These are phyloP conservation scores for Holocentrus rufus DNA, from an alignment of 2,797 vertebrate species.

Conservation along the genomic window DNA sequence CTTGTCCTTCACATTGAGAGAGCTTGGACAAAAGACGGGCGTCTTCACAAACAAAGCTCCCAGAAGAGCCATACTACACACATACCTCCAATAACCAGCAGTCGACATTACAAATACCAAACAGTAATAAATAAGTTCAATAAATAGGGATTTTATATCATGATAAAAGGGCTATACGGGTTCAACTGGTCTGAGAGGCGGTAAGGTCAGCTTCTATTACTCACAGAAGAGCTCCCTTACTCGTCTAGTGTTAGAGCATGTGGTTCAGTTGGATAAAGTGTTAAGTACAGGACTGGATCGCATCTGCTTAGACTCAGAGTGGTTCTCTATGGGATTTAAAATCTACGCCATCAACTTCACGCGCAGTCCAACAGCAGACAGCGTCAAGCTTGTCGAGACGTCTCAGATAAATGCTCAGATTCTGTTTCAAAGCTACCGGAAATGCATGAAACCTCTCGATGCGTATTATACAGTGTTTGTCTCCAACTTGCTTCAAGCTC, in stretches of 20 bases:
- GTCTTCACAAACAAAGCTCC: conserved; percentile 17
- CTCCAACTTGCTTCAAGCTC: conserved; percentile 38
- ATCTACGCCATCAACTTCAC: not conserved
- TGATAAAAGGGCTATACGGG: conserved; percentile 34
- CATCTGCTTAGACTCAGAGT: not conserved
- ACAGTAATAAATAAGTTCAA: conserved; percentile 69
- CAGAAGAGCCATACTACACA: conserved; percentile 25
- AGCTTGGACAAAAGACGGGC: not conserved
- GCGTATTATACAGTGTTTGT: conserved; percentile 45
- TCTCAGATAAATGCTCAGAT: conserved; percentile 25
- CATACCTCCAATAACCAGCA: conserved; percentile 35
- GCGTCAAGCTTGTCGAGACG: conserved; percentile 24
- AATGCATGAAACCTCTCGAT: conserved; percentile 26
- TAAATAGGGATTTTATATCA: conserved; percentile 62
- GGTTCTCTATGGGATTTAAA: conserved; percentile 1
- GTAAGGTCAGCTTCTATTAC: not conserved
- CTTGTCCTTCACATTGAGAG: conserved; percentile 22
- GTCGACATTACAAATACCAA: conserved; percentile 47
- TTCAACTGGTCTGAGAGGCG: conserved; percentile 25
- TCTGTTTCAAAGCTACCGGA: conserved; percentile 53
- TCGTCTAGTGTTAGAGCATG: conserved; percentile 32
- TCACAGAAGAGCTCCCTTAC: conserved; percentile 5
- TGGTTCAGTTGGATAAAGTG: not conserved
- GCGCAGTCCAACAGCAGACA: conserved; percentile 13
- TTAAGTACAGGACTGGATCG: not conserved